Evolutionary conservation across 2,797 vertebrate genomes (phyloP).

Genomic region (Erpetoichthys calabaricus): DNA sequence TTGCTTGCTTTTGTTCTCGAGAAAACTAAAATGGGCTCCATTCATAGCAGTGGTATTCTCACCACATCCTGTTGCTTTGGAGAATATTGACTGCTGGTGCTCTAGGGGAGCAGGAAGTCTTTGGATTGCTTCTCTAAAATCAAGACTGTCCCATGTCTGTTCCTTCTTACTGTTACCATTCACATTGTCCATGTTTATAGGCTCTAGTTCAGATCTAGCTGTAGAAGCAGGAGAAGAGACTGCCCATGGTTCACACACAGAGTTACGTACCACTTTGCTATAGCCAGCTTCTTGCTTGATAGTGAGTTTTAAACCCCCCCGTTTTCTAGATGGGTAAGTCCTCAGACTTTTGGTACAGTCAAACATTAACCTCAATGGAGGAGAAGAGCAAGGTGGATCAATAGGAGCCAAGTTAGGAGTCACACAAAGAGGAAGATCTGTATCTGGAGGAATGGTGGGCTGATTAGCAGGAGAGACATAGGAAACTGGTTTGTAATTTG

Average conservation of each 20-base stretch:
- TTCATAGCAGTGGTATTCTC: too few species aligned
- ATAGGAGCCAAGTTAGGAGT: neutral
- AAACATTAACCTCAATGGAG: constrained; percentile 46
- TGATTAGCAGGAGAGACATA: constrained; percentile 18
- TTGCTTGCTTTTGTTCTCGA: too few species aligned
- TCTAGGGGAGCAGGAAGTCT: constrained; percentile 10
- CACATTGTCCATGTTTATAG: constrained; percentile 1
- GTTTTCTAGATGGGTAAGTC: constrained; percentile 58
- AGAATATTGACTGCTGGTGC: too few species aligned
- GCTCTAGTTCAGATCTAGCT: constrained; percentile 3
- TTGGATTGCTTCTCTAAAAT: constrained; percentile 17
- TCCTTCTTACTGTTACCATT: constrained; percentile 28
- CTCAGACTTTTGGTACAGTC: constrained; percentile 54
- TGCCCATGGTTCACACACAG: constrained; percentile 32
- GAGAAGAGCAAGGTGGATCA: constrained; percentile 29
- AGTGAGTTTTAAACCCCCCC: constrained; percentile 54
- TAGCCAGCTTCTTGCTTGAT: constrained; percentile 64
- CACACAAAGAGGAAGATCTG: neutral
- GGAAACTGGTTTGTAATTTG: constrained; percentile 31
- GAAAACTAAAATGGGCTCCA: too few species aligned
- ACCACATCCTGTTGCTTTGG: neutral
- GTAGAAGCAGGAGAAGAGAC: constrained; percentile 1
- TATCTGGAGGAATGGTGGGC: neutral
- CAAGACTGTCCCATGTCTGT: constrained; percentile 16
- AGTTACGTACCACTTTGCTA: constrained; percentile 56